phyloP scores from a whole-genome alignment of 2,888 invertebrate genomes.

The Bruchidius siliquastri region DNA sequence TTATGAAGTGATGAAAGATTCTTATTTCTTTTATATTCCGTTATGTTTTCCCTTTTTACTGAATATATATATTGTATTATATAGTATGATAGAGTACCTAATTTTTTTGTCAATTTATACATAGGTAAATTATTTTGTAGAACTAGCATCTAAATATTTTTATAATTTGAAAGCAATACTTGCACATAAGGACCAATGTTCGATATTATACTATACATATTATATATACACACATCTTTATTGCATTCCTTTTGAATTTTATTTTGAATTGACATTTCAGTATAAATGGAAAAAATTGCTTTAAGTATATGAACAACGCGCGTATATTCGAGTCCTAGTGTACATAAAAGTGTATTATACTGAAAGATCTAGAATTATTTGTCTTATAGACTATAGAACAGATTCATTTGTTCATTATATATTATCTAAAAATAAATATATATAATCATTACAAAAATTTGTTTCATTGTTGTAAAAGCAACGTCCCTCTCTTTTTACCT shows the following conservation, averaged over 20 bases:
- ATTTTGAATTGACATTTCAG: neutral
- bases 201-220: constrained; percentile 11
- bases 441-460: constrained; percentile 11
- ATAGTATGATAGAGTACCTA: constrained; percentile 31
- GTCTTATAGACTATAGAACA: constrained; percentile 30
- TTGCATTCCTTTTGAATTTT: neutral
- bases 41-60: neutral
- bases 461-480: neutral
- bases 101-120: constrained; percentile 38
- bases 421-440: constrained; percentile 34
- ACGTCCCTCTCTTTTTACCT: too few relatives aligned
- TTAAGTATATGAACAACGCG: neutral
- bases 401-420: constrained; percentile 37
- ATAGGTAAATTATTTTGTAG: constrained; percentile 25
- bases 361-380: constrained; percentile 26
- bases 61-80: constrained; percentile 32
- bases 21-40: constrained; percentile 2
- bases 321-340: constrained; percentile 28
- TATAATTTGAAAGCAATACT: constrained; percentile 34
- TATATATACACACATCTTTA: constrained; percentile 2
- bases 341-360: constrained; percentile 37
- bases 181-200: constrained; percentile 38
- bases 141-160: constrained; percentile 24
- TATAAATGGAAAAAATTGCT: neutral
- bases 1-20: constrained; percentile 26